Conservation (phyloP, 2,113 vertebrate species). For the crab-eating macaque (Macaca fascicularis) region T2T-MFA8v1.1 NC_088378.1:57022501-57023000, state of each 20-base stretch:
- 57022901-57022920: not conserved
- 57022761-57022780: not conserved
- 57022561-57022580: not conserved
- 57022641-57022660: no score
- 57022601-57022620: not conserved
- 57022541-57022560: not conserved
- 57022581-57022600: fast-evolving
- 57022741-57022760: not conserved
- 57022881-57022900: not conserved
- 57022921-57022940: not conserved
- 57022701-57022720: not conserved
- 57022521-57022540: not conserved
- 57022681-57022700: not conserved
- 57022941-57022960: not conserved
- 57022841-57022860: not conserved
- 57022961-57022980: not conserved
- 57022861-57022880: not conserved
- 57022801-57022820: not conserved
- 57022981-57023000: not conserved
- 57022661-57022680: not conserved
- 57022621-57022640: not conserved
- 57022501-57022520: not conserved
- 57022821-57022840: not conserved
- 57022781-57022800: not conserved
- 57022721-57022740: not conserved